Percentiles rank a stretch among this genome's conserved stretches.
phyloP scores from a whole-genome alignment of 1,140 invertebrate genomes.

The Liolophura sinensis region DNA sequence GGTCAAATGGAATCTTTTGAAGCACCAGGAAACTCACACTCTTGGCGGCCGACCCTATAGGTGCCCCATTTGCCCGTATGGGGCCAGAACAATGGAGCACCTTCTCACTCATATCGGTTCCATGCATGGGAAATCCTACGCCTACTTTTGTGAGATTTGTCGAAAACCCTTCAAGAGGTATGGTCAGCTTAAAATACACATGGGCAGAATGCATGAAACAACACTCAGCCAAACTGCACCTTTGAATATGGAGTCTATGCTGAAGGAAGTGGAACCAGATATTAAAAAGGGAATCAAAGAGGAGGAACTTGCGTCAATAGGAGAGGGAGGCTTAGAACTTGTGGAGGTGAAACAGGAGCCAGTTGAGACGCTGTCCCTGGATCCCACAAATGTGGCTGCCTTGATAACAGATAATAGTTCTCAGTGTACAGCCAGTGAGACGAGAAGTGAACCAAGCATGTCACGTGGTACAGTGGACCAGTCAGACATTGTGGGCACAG shows the following conservation, averaged over 20 bases:
- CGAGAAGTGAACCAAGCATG: background rate
- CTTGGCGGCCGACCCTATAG: conserved; percentile 20
- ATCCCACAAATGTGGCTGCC: conserved; percentile 7
- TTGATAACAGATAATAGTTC: background rate
- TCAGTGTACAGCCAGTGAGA: background rate
- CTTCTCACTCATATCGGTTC: conserved; percentile 36
- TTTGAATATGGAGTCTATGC: conserved; percentile 5
- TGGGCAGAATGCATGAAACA: conserved; percentile 28
- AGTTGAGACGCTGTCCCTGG: conserved; percentile 5
- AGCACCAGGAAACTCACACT: conserved; percentile 33
- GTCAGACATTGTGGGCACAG: background rate
- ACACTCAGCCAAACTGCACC: conserved; percentile 11
- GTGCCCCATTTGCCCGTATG: conserved; percentile 38
- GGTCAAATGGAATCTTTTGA: conserved; percentile 26
- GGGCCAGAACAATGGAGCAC: conserved; percentile 21
- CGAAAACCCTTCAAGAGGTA: conserved; percentile 36
- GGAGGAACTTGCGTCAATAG: background rate
- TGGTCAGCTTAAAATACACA: conserved; percentile 29
- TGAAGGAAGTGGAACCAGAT: conserved; percentile 12
- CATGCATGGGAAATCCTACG: conserved; percentile 30
- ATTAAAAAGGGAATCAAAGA: conserved; percentile 4
- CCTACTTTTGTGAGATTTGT: conserved; percentile 40
- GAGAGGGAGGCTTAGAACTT: conserved; percentile 1
- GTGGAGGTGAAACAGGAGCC: background rate
- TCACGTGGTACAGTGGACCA: background rate